Evolutionary conservation across 2,888 invertebrate genomes (phyloP), one percentile per base, ranked within the genome.

Genomic region (Oscheius sp.): DNA sequence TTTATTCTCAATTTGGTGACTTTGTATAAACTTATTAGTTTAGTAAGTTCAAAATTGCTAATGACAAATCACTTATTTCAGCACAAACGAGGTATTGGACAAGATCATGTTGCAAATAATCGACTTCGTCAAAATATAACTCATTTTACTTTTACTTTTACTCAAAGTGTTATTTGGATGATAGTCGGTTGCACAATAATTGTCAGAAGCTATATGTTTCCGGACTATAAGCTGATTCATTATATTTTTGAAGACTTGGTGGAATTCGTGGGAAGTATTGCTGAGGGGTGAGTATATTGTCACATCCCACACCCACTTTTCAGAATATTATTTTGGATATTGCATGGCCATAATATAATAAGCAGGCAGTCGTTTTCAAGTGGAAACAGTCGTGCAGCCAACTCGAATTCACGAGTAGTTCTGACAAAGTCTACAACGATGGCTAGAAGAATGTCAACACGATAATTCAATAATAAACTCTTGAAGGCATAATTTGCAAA

Each of bases 111-210:
- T 8, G 61, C 61, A 25, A 42, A 42, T 29, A n/a, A 61, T 15
- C 25, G 61, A 12, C 61, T 61, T 3, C 42, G 45, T 17, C 61
- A 61, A 25, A 61, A 61, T 45, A 25, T 45, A 4, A 61, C 61
- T 8, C 61, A 61, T n/a, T 61, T 61, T 27, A 45, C 27, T 15
- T 61, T 61, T 45, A 61, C 61, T 2, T 61, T 61, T 45, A 45
- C 45, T 1, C 61, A 61, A 25, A 61, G 61, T n/a, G 20, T 61
- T 17, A 61, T 61, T 31, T 61, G 61, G 61, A 61, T 61, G 61
- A 31, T 61, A 2, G 42, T 61, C 12, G 61, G 61, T 25, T 15
- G 17, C 5, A 42, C 61, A 12, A 61, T 61, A 15, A 8, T 61
- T 29, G 29, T 23, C 2, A 17, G 61, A 10, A 61, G 61, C 29